Evolutionary conservation across 2,797 vertebrate genomes (phyloP).

Genomic region (Adelosebastes latens): DNA sequence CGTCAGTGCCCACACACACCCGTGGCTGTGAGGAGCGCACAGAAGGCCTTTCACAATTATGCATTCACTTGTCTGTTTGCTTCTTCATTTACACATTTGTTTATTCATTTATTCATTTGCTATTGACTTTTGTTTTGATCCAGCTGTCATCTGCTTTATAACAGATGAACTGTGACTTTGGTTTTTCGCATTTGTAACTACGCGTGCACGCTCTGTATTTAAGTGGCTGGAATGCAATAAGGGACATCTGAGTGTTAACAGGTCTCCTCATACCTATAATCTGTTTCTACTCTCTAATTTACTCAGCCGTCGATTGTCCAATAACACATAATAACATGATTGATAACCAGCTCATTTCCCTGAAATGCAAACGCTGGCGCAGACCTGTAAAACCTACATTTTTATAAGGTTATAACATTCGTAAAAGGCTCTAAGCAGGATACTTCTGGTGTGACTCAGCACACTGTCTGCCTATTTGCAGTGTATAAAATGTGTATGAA

Average conservation of each 20-base stretch:
- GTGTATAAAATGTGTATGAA: slow-evolving; percentile 39
- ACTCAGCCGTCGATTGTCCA: slow-evolving; percentile 32
- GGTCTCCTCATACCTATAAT: slow-evolving; percentile 23
- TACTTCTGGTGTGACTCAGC: slow-evolving; percentile 27
- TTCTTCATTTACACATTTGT: slow-evolving; percentile 75
- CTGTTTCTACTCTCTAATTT: slow-evolving; percentile 49
- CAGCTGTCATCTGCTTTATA: slow-evolving; percentile 55
- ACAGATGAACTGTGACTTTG: slow-evolving; percentile 33
- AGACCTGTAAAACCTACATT: not conserved
- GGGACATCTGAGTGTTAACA: slow-evolving; percentile 39
- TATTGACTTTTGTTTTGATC: slow-evolving; percentile 66
- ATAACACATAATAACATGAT: slow-evolving; percentile 48
- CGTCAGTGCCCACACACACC: slow-evolving; percentile 64
- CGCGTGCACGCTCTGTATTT: not conserved
- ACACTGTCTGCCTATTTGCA: slow-evolving; percentile 24
- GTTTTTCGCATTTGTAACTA: not conserved
- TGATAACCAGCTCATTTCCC: slow-evolving; percentile 41
- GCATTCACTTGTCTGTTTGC: slow-evolving; percentile 69
- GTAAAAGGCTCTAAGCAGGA: slow-evolving; percentile 8
- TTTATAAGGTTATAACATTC: not conserved
- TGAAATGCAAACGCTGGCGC: slow-evolving; percentile 5
- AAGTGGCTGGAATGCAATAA: slow-evolving; percentile 16
- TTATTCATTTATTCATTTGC: slow-evolving; percentile 78
- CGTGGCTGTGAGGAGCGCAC: slow-evolving; percentile 49
- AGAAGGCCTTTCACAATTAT: slow-evolving; percentile 67